Evolutionary conservation across 2,113 vertebrate species (phyloP), one percentile per base, ranked within the genome.

Genomic region (Raja brachyura): DNA sequence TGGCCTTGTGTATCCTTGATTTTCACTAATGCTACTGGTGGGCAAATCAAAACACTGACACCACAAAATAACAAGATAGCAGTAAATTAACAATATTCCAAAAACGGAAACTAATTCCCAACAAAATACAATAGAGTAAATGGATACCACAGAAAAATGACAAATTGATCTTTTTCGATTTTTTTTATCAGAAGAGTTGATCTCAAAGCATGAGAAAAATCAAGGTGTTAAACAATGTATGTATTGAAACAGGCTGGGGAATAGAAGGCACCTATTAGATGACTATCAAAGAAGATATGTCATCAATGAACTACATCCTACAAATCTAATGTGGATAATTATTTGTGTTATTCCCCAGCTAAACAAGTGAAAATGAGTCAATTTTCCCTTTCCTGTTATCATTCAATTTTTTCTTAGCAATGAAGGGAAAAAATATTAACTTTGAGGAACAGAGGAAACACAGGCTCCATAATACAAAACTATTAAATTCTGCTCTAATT

Each of bases 281-380:
- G 59, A 63, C 59, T 63, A 59, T 61, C 31, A 33, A 66, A n/a
- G 59, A 18, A 63, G 28, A 63, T 8, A 63, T 8, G 2, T n/a
- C 28, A 13, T 86, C 16, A 85, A 86, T 56, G 28, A 86, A 63
- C 56, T 28, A 28, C 14, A 86, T 86, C 56, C 11, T n/a, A 83
- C 59, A 63, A 61, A 86, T 61, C 10, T 86, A 61, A 31, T 88
- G 31, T 88, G 14, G 13, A 95, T 88, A 94, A 79, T 93, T 93
- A 94, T 93, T 94, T 93, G 94, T 88, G 94, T 77, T 93, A 94
- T 95, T 95, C 94, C 94, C 93, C 94, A 93, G 93, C 61, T 78
- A 85, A 85, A 94, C 93, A 93, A 93, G 93, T 83, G 18, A 88
- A 93, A 93, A 95, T 90, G 85, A 94, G 94, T 93, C 56, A 93